Evolutionary conservation across 2,888 invertebrate genomes (phyloP), one percentile per base, ranked within the genome.

Genomic region (Athalia cordata): DNA sequence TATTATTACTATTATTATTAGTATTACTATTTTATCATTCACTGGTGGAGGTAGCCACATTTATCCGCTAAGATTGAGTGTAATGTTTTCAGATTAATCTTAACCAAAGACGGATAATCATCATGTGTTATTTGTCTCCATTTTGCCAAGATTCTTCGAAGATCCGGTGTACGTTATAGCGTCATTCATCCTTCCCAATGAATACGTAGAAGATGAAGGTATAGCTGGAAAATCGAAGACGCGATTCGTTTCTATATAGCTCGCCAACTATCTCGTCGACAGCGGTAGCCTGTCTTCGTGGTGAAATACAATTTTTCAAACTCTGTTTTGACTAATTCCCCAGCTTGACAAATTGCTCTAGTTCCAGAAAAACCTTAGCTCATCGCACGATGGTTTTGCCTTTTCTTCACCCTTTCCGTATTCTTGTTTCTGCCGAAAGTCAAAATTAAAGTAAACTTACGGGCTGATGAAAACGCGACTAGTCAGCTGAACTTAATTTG

Each of bases 81-180:
- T 29, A 29, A 1, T 55, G 55, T 9, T 9, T n/a, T 55, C 6
- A 55, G 55, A 55, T 55, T 68, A 43, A 72, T 45, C 72, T 72
- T 43, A 45, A 29, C 13, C 72, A 59, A 55, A 70, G 55, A 43
- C 55, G 6, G 72, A 59, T 52, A 59, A 59, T 75, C 62, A 64
- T 75, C 75, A 75, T 62, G 75, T 75, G 43, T 75, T 64, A 64
- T 75, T 75, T 52, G 75, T 52, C 64, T 75, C 75, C 75, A 75
- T 75, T 75, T 50, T 62, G 9, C 49, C 29, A n/a, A 64, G 75
- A 52, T 50, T 62, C 47, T 47, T 62, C 75, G 75, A 75, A n/a
- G 75, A 50, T n/a, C 13, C 15, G 7, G 13, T 50, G 75, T 50
- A 29, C 50, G n/a, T 75, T 61, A 1, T 52, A 8, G n/a, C 7